These are phyloP conservation scores for Drosophila nigricruria DNA, from an alignment of 2,888 invertebrate genomes.

Conservation along the genomic window DNA sequence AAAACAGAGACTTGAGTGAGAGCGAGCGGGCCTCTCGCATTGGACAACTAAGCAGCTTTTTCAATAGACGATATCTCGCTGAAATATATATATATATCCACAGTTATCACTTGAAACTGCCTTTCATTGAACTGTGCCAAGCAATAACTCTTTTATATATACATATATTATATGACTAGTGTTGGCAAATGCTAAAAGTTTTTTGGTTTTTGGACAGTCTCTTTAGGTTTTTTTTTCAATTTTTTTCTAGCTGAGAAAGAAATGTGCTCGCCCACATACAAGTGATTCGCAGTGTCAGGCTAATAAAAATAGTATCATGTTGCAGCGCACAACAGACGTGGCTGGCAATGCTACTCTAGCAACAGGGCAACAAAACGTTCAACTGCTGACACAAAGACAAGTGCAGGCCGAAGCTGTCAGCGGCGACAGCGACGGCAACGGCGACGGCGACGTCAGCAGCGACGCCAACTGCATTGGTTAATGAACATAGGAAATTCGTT, in stretches of 20 bases:
- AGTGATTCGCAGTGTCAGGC: slow-evolving; percentile 55
- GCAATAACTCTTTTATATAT: background rate
- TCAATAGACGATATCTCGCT: too few species aligned
- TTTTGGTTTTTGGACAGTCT: background rate
- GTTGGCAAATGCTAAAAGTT: background rate
- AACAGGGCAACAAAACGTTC: slow-evolving; percentile 43
- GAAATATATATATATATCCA: background rate
- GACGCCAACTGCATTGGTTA: slow-evolving; percentile 49
- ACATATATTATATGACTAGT: background rate
- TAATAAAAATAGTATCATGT: slow-evolving; percentile 76
- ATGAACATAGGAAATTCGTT: slow-evolving; percentile 77
- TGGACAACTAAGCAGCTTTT: too few species aligned
- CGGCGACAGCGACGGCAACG: slow-evolving; percentile 10
- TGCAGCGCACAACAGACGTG: slow-evolving; percentile 55
- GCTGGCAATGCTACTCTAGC: slow-evolving; percentile 32
- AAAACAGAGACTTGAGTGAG: too few species aligned
- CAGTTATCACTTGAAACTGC: background rate
- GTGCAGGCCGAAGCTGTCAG: slow-evolving; percentile 43
- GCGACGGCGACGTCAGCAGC: background rate
- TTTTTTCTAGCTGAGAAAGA: background rate
- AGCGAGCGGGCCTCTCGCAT: too few species aligned
- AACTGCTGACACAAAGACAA: slow-evolving; percentile 48
- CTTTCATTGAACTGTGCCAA: background rate
- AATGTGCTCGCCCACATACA: slow-evolving; percentile 17
- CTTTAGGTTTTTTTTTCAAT: background rate